Evolutionary conservation across 2,797 vertebrate species (phyloP).

Genomic region (Calcarius lapponicus): DNA sequence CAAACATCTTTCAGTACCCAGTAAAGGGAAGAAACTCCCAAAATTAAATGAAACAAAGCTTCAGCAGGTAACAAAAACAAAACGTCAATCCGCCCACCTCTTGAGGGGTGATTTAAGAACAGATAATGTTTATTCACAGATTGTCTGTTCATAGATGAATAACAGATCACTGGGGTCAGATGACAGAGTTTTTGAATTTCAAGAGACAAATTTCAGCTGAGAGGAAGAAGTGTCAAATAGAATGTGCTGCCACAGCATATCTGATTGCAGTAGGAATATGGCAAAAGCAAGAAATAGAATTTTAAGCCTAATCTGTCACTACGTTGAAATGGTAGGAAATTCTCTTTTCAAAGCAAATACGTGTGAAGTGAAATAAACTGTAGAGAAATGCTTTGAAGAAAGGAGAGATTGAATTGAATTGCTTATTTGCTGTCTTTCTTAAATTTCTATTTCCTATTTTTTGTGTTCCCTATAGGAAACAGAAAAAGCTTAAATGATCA

Average conservation of each 20-base stretch:
- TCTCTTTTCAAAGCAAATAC: neutral
- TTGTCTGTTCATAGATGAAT: neutral
- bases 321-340: rapidly evolving
- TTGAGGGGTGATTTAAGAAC: neutral
- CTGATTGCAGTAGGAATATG: neutral
- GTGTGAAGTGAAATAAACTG: neutral
- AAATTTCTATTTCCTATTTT: neutral
- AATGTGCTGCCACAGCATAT: neutral
- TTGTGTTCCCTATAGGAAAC: neutral
- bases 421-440: too few species aligned
- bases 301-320: neutral
- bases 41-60: neutral
- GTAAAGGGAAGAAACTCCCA: neutral
- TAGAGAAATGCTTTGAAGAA: neutral
- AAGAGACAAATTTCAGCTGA: neutral
- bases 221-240: neutral
- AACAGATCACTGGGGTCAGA: neutral
- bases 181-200: neutral
- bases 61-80: neutral
- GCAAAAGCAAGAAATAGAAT: neutral
- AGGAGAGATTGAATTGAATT: neutral
- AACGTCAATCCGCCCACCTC: neutral
- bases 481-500: neutral
- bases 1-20: neutral
- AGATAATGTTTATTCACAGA: neutral